A percentile compares a stretch with the other conserved stretches of the same genome.
Evolutionary conservation across 2,888 invertebrate species (phyloP).

Genomic region (Tineola bisselliella): DNA sequence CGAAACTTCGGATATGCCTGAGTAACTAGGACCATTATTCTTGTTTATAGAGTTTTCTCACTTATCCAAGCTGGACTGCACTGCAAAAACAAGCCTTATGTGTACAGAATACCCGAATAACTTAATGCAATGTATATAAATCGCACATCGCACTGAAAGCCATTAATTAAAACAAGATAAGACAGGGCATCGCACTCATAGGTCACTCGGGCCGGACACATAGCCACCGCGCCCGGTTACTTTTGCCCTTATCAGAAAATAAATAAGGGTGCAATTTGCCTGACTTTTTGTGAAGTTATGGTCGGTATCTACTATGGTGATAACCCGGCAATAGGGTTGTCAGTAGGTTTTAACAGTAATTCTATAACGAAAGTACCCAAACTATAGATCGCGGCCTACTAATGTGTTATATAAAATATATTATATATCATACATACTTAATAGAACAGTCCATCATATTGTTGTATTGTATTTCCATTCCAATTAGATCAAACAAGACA

Average conservation of each 20-base stretch:
- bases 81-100: no score
- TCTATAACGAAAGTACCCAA: not conserved
- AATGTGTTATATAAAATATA: no score
- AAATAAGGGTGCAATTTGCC: not conserved
- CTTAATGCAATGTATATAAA: not conserved
- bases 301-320: not conserved
- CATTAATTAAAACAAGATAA: slow-evolving; percentile 11
- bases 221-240: not conserved
- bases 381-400: no score
- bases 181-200: slow-evolving; percentile 10
- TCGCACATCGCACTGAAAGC: slow-evolving; percentile 4
- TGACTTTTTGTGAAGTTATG: not conserved
- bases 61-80: no score
- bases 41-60: no score
- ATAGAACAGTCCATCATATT: no score
- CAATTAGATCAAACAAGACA: no score
- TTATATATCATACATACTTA: no score
- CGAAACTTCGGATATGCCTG: no score
- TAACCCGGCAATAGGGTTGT: not conserved
- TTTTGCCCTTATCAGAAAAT: not conserved
- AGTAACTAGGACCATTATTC: no score
- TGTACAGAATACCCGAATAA: no score
- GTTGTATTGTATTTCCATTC: no score
- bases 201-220: slow-evolving; percentile 9
- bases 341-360: not conserved